Evolutionary conservation across 2,888 invertebrate species (phyloP), one percentile per base, ranked within the genome.

Genomic region (Gastrophysa polygoni): DNA sequence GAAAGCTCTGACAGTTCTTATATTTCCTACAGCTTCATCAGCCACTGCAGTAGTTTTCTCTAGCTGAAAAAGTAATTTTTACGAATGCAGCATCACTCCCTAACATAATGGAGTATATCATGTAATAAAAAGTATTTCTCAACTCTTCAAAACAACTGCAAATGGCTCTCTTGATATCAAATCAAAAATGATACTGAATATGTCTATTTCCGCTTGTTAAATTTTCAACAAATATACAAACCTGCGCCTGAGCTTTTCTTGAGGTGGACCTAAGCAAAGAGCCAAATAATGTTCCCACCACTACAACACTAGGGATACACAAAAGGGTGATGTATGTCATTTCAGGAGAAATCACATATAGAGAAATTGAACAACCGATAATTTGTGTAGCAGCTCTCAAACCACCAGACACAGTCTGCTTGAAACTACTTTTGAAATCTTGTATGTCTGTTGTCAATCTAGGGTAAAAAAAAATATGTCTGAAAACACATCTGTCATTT

Each of bases 391-490:
- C 81, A 49, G 95, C 94, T 60, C 95, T 85, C 28, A 98, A 81
- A 0, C 98, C 98, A 74, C 96, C 96, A 0, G 97, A 93, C 48
- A 98, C 89, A 20, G 92, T 92, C 75, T 92, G 89, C 79, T 98
- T 98, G 78, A 98, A 98, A 1, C 94, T 92, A 73, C 96, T 95
- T 82, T 98, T 98, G 79, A 98, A 98, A 77, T 98, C 97, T 80
- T 98, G 97, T 7, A 98, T 90, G 82, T 98, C 98, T 48, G 91
- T 88, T 21, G 96, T 96, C 66, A 98, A 82, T 72, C 93, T 91
- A 83, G 5, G 43, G 18, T 8, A n/a, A n/a, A 21, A 20, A 59
- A 28, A 58, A 17, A 29, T 10, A 46, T 50, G 16, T 49, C 14
- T 24, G 16, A 18, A 24, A 34, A 18, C n/a, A n/a, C n/a, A n/a